These are phyloP conservation scores for Diuraphis noxia DNA, from an alignment of 1,140 invertebrate genomes.

Conservation along the genomic window DNA sequence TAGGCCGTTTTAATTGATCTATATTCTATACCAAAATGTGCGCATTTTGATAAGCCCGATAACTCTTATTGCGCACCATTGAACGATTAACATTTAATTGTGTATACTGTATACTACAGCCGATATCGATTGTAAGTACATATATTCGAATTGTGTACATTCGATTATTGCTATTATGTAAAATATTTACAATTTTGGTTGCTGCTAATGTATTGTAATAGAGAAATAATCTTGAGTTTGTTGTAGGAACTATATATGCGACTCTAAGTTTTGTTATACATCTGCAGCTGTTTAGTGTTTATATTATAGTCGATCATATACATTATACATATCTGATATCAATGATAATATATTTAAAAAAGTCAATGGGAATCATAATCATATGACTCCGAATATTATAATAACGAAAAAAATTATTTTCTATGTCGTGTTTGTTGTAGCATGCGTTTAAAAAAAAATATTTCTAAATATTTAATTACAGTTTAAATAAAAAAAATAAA, in stretches of 20 bases:
- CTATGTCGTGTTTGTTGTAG: not conserved
- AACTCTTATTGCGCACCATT: not conserved
- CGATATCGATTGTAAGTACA: not conserved
- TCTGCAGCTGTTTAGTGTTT: not conserved
- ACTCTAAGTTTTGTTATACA: not conserved
- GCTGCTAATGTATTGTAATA: not conserved
- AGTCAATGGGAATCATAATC: not conserved
- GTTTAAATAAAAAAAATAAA: not conserved
- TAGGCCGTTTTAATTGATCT: not conserved
- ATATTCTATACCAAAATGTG: not conserved
- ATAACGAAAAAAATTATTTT: not conserved
- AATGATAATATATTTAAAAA: not conserved
- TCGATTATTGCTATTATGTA: not conserved
- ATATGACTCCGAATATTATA: not conserved
- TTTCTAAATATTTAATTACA: not conserved
- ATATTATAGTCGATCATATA: not conserved
- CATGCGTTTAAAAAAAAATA: not conserved
- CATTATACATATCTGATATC: no score
- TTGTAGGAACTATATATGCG: not conserved
- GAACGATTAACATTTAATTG: not conserved
- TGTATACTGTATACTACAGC: not conserved
- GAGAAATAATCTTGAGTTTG: not conserved
- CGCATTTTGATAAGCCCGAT: not conserved
- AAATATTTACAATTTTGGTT: not conserved
- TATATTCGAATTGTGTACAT: not conserved